Evolutionary conservation across 1,140 invertebrate species (phyloP), one percentile per base, ranked within the genome.

Genomic region (Drosophila sucinea): DNA sequence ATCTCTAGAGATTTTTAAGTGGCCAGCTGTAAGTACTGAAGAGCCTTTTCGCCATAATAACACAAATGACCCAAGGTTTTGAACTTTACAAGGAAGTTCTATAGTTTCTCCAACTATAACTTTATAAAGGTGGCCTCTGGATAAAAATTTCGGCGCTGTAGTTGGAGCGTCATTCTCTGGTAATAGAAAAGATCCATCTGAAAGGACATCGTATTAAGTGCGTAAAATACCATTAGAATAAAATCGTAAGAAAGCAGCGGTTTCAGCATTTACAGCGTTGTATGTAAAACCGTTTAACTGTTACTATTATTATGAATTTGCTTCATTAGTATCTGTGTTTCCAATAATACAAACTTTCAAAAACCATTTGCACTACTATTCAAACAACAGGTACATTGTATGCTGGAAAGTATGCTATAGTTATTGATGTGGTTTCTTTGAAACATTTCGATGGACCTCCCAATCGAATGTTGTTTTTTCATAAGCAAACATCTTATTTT

Each of bases 61-160:
- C 29, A 95, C 94, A 79, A 93, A 95, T 1, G 92, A 93, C 35
- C 94, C 94, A 74, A 96, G 92, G 92, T 96, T 95, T 79, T 96
- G 95, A 1, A 96, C 95, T 93, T 96, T 95, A 79, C 96, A 96
- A 4, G 96, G 96, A 47, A 96, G 90, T 35, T 95, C 93, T 23
- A 96, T 93, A 0, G 95, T 96, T 85, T 96, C 96, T 3, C 95
- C 95, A 2, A 95, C 95, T n/a, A 96, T 95, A 0, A 95, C 95
- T 79, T 95, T 93, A 91, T 95, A 96, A 2, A 95, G 95, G 78
- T 96, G 95, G 0, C 95, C 95, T 54, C 94, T 92, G 0, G 95
- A 96, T 57, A 96, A 81, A 78, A 96, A 96, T 80, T 94, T 94
- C 0, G 96, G 95, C 10, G 87, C 87, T 25, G 86, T 83, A 2